Conservation (phyloP, 2,797 vertebrate genomes). For the Muscicapa comitata region DNA sequence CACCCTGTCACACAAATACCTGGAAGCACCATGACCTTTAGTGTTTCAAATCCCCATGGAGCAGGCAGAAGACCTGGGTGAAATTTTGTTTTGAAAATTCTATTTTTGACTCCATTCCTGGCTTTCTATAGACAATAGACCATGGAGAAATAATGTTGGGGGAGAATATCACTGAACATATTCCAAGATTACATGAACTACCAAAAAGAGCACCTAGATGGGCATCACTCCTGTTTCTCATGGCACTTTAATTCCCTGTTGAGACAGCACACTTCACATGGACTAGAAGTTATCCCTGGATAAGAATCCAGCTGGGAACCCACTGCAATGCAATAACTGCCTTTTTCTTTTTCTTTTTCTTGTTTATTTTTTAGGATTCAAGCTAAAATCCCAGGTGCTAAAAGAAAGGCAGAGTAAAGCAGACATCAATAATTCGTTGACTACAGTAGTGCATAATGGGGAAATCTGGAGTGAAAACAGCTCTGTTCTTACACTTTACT, state of each 20-base stretch:
- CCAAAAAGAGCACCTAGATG: background rate
- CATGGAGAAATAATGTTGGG: background rate
- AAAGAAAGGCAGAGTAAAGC: constrained; percentile 93
- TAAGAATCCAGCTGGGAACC: background rate
- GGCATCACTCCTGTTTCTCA: background rate
- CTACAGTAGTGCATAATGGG: constrained; percentile 59
- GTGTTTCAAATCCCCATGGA: background rate
- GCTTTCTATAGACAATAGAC: background rate
- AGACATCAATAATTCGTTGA: background rate
- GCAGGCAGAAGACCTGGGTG: background rate
- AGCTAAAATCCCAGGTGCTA: constrained; percentile 97
- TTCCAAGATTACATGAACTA: background rate
- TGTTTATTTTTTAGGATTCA: constrained; percentile 84
- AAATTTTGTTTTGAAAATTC: background rate
- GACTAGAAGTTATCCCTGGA: background rate
- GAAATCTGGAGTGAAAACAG: constrained; percentile 71
- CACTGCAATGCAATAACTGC: background rate
- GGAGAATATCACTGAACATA: background rate
- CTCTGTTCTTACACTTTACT: constrained; percentile 78
- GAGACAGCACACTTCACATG: rapidly evolving
- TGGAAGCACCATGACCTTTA: background rate
- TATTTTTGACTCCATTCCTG: background rate
- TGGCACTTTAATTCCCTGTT: background rate
- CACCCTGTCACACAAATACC: background rate
- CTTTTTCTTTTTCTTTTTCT: background rate